Evolutionary conservation across 2,113 vertebrate genomes (phyloP), one percentile per base, ranked within the genome.

Genomic region (Prunella fulvescens): DNA sequence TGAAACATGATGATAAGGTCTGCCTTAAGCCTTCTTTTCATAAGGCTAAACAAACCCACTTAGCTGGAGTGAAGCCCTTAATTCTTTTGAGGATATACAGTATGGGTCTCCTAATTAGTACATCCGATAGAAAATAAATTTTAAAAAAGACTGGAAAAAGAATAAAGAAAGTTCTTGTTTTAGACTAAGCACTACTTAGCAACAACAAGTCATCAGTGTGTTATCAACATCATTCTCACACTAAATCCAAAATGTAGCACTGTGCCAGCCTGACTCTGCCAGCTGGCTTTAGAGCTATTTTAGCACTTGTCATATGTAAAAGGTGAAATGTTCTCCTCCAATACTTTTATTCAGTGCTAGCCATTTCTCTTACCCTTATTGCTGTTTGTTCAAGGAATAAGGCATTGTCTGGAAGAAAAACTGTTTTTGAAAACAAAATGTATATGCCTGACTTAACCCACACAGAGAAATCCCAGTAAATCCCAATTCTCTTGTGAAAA

Each of bases 1-100:
- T 42, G 35, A 70, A 90, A 62, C 40, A 56, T 19, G 35, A 61
- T 48, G 31, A 23, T 56, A 54, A 69, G 40, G 31, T 69, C 54
- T 56, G 22, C 40, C 35, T 22, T 83, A 77, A 77, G 31, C 31
- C 15, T 62, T 70, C 62, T 48, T 90, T 90, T 77, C 64, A 70
- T 14, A 62, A 56, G 22, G 25, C 35, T 62, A 37, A 67, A 62
- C 71, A 83, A 77, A 56, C 10, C 11, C 51, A 80, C 67, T 90
- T 91, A 87, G 50, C 33, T 92, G 54, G 84, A 74, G 71, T 47
- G 47, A 94, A 96, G 90, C 81, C 60, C 44, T 86, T 74, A 90
- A 86, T 57, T 92, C 76, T 74, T 95, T 86, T 56, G 31, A 48
- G 44, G n/a, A 12, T 73, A 60, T 61, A 83, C 33, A 74, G 33